Conservation (phyloP, 2,888 invertebrate genomes). For the Dione juno region DNA sequence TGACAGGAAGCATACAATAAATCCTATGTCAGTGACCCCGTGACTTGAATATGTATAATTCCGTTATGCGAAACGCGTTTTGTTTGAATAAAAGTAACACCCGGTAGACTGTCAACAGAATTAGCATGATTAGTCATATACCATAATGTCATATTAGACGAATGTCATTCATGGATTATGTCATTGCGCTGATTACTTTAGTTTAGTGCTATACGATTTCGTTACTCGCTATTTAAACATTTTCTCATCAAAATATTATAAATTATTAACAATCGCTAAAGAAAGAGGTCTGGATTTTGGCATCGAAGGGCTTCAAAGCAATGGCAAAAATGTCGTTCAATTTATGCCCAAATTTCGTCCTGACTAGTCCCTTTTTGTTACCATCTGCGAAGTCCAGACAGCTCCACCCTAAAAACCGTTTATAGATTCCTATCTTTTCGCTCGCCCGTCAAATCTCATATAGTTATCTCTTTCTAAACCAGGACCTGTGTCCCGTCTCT, state of each 20-base stretch:
- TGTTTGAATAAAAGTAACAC: conserved; percentile 50
- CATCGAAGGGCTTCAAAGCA: conserved; percentile 61
- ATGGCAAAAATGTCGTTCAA: conserved; percentile 82
- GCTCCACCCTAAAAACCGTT: conserved; percentile 83
- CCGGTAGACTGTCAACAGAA: conserved; percentile 44
- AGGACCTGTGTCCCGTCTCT: conserved; percentile 76
- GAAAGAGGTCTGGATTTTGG: conserved; percentile 43
- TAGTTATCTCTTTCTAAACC: conserved; percentile 73
- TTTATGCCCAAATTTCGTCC: conserved; percentile 79
- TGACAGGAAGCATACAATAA: conserved; percentile 75
- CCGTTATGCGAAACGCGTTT: conserved; percentile 62
- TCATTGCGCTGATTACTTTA: conserved; percentile 1
- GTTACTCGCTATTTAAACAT: not conserved
- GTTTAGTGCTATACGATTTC: not conserved
- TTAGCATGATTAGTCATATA: conserved; percentile 39
- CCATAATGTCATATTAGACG: conserved; percentile 7
- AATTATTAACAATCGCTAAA: conserved; percentile 44
- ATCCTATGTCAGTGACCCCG: conserved; percentile 74
- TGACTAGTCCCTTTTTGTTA: conserved; percentile 80
- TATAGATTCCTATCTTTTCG: conserved; percentile 75
- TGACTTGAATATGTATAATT: conserved; percentile 70
- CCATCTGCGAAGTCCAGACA: conserved; percentile 82
- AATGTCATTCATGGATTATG: not conserved
- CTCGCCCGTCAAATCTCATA: conserved; percentile 69
- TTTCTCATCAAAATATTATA: conserved; percentile 5